Percentiles rank a stretch among this genome's conserved stretches.
These are phyloP conservation scores for Apocrypta bakeri DNA, from an alignment of 1,140 invertebrate genomes.

Conservation along the genomic window DNA sequence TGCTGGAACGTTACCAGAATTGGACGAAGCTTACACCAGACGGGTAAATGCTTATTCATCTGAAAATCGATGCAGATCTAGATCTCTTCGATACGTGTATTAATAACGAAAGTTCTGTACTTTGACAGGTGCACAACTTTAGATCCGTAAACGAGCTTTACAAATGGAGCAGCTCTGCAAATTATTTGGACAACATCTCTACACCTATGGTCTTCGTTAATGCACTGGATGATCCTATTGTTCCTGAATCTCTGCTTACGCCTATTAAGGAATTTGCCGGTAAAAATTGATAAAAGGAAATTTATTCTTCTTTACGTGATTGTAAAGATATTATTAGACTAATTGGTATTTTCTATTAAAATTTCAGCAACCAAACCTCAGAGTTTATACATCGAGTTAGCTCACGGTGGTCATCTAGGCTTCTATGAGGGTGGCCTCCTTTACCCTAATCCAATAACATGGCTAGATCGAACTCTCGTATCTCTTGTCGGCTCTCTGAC, in stretches of 20 bases:
- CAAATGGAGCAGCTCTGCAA: slow-evolving; percentile 85
- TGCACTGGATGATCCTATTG: slow-evolving; percentile 90
- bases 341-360: slow-evolving; percentile 56
- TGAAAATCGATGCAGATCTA: slow-evolving; percentile 32
- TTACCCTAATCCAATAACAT: slow-evolving; percentile 90
- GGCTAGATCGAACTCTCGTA: slow-evolving; percentile 90
- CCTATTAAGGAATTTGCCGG: slow-evolving; percentile 84
- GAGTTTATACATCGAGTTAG: slow-evolving; percentile 84
- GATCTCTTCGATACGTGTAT: slow-evolving; percentile 4
- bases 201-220: slow-evolving; percentile 93
- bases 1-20: slow-evolving; percentile 87
- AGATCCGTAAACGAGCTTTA: slow-evolving; percentile 86
- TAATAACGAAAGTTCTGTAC: slow-evolving; percentile 11
- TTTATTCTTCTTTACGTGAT: background rate
- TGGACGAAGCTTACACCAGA: slow-evolving; percentile 92
- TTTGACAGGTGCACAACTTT: slow-evolving; percentile 79
- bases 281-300: slow-evolving; percentile 67
- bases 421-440: slow-evolving; percentile 92
- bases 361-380: slow-evolving; percentile 80
- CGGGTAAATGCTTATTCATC: slow-evolving; percentile 64
- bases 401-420: slow-evolving; percentile 93
- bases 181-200: slow-evolving; percentile 84
- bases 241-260: slow-evolving; percentile 83
- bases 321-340: background rate
- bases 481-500: slow-evolving; percentile 82